phyloP scores from a whole-genome alignment of 2,888 invertebrate species.

The Didymodactylos carnosus region DNA sequence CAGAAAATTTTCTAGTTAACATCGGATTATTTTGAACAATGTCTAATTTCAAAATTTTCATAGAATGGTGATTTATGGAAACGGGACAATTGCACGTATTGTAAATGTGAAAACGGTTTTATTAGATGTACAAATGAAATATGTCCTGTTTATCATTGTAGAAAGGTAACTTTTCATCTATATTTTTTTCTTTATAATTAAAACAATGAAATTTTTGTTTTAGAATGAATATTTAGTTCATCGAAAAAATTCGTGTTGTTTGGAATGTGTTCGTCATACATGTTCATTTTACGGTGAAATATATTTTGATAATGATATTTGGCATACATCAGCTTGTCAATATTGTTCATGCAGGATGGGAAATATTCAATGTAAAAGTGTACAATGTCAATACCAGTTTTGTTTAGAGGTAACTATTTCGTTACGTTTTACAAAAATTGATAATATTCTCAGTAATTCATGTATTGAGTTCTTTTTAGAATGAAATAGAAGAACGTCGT shows the following conservation, averaged over 20 bases:
- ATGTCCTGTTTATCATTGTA: not conserved
- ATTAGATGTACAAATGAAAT: not conserved
- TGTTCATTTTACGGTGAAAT: not conserved
- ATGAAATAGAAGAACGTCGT: not conserved
- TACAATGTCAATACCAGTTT: not conserved
- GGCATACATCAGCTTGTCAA: not conserved
- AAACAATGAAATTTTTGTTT: not conserved
- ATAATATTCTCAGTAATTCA: too few relatives aligned
- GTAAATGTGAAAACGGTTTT: not conserved
- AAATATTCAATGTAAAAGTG: not conserved
- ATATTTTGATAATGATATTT: not conserved
- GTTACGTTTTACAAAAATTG: too few relatives aligned
- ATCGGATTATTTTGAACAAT: too few relatives aligned
- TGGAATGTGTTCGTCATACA: not conserved
- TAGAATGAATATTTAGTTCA: not conserved
- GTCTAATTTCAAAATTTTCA: not conserved
- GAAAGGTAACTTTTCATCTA: not conserved
- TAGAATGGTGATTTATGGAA: not conserved
- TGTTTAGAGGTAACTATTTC: too few relatives aligned
- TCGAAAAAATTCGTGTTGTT: not conserved
- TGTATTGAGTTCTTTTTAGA: too few relatives aligned
- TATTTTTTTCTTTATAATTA: not conserved
- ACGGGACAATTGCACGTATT: not conserved
- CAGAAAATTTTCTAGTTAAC: too few relatives aligned
- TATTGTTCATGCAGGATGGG: not conserved